Evolutionary conservation across 2,797 vertebrate species (phyloP).

Genomic region (Propithecus deckenii): DNA sequence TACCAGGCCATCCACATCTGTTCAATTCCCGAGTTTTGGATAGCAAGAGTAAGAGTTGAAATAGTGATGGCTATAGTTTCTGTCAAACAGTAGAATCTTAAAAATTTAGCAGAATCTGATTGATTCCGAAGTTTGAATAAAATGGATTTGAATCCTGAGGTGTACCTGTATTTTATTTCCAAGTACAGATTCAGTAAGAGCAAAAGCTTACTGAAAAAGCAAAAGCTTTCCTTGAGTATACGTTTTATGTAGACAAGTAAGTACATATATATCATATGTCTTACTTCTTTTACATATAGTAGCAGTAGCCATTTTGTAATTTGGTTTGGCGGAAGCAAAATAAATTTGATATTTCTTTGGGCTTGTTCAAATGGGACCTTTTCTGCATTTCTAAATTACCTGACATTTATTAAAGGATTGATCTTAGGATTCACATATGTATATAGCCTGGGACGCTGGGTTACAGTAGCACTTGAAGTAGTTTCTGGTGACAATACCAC

Average conservation of each 20-base stretch:
- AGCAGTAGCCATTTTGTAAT: neutral
- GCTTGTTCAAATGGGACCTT: conserved; percentile 1
- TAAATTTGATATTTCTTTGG: neutral
- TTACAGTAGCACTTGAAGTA: conserved; percentile 22
- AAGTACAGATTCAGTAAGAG: neutral
- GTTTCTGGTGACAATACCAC: neutral
- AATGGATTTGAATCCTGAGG: conserved; percentile 31
- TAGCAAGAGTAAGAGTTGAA: neutral
- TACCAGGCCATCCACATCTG: neutral
- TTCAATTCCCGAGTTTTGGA: neutral
- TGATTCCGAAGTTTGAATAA: conserved; percentile 42
- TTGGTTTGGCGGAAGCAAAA: conserved; percentile 22
- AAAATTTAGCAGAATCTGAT: conserved; percentile 9
- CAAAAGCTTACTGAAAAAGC: neutral
- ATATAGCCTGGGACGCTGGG: neutral
- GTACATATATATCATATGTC: neutral
- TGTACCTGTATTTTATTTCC: conserved; percentile 21
- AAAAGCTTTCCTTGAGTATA: conserved; percentile 13
- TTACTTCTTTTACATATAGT: neutral
- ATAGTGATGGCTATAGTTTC: neutral
- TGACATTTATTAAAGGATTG: neutral
- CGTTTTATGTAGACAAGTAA: conserved; percentile 3
- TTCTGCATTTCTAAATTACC: conserved; percentile 1
- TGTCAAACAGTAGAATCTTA: neutral
- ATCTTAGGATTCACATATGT: neutral